A percentile compares a stretch with the other conserved stretches of the same genome.
Evolutionary conservation across 2,113 vertebrate species (phyloP).

Genomic region (Tauraco erythrolophus): DNA sequence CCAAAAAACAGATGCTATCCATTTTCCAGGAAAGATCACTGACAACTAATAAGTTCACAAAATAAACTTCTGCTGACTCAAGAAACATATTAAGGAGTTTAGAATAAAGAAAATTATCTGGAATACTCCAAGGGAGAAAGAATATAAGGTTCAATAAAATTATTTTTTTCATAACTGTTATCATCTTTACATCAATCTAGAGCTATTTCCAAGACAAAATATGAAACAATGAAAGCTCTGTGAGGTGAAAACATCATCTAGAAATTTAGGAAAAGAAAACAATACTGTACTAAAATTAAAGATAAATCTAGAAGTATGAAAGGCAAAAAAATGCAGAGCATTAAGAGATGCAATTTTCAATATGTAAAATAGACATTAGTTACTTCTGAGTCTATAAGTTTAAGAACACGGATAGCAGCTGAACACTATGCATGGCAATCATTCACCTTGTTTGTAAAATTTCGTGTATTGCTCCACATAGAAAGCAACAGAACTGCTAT

Average conservation of each 20-base stretch:
- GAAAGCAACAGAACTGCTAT: not conserved
- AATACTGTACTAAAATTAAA: not conserved
- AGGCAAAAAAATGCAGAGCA: not conserved
- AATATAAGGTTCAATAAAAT: not conserved
- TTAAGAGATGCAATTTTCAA: not conserved
- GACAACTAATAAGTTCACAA: not conserved
- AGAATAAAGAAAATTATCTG: not conserved
- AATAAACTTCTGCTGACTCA: constrained; percentile 30
- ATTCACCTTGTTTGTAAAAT: not conserved
- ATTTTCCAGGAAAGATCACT: not conserved
- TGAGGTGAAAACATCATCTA: not conserved
- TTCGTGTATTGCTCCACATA: not conserved
- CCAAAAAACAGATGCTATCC: not conserved
- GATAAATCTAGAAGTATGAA: not conserved
- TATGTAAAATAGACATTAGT: not conserved
- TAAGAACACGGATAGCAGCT: not conserved
- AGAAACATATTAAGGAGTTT: constrained; percentile 13
- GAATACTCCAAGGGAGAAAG: not conserved
- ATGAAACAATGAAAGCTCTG: not conserved
- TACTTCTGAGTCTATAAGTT: not conserved
- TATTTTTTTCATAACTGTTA: not conserved
- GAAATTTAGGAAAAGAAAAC: not conserved
- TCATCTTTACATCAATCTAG: not conserved
- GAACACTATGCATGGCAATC: not conserved
- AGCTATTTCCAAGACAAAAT: not conserved